phyloP scores from a whole-genome alignment of 2,888 invertebrate genomes.

The Epinotia demarniana region DNA sequence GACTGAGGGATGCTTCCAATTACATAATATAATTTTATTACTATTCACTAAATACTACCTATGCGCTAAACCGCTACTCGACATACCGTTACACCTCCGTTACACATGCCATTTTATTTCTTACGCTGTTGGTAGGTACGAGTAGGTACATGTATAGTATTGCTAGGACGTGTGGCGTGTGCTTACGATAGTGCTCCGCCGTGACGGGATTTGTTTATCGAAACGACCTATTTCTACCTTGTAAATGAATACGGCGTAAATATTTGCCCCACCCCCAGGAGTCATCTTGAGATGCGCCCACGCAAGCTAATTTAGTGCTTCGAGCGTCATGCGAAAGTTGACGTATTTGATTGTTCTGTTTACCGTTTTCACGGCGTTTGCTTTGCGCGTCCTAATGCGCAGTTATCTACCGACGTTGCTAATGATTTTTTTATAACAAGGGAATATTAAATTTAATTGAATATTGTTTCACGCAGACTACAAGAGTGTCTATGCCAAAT shows the following conservation, averaged over 20 bases:
- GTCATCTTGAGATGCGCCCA: slow-evolving; percentile 14
- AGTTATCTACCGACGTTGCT: background rate
- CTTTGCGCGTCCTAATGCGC: slow-evolving; percentile 14
- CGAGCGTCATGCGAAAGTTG: slow-evolving; percentile 29
- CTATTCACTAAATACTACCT: background rate
- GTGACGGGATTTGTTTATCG: background rate
- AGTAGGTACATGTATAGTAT: no score
- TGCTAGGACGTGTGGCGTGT: background rate
- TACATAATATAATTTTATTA: background rate
- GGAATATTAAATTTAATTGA: background rate
- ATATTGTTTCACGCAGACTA: background rate
- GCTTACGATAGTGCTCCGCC: background rate
- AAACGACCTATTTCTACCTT: slow-evolving; percentile 16
- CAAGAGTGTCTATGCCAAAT: no score
- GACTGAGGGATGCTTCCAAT: background rate
- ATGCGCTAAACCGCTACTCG: background rate
- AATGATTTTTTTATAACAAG: slow-evolving; percentile 9
- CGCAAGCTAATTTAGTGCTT: slow-evolving; percentile 25
- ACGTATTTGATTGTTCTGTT: slow-evolving; percentile 39
- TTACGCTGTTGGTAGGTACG: background rate
- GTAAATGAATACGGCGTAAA: slow-evolving; percentile 26
- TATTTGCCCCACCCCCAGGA: slow-evolving; percentile 36
- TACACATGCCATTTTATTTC: background rate
- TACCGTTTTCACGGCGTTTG: slow-evolving; percentile 19
- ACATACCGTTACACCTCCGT: background rate